Evolutionary conservation across 2,113 vertebrate genomes (phyloP).

Genomic region (Crotalus viridis): DNA sequence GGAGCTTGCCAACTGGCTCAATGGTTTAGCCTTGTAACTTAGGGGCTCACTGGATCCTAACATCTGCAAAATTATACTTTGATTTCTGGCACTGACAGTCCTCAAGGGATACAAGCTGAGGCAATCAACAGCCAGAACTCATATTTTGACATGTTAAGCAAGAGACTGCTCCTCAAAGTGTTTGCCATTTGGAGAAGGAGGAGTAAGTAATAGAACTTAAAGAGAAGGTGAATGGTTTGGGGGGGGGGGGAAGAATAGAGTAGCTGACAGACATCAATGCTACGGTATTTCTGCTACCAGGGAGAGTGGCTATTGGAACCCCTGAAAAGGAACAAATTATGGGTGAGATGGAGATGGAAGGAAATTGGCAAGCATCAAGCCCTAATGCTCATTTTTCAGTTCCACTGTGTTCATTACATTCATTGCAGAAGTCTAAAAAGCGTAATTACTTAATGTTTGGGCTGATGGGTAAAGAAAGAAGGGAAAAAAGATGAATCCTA

Average conservation of each 20-base stretch:
- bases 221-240: background rate
- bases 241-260: conserved; percentile 35
- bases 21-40: conserved; percentile 55
- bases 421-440: conserved; percentile 11
- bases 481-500: conserved; percentile 1
- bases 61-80: conserved; percentile 70
- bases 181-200: conserved; percentile 62
- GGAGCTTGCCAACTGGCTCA: conserved; percentile 61
- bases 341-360: conserved; percentile 45
- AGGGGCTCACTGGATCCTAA: conserved; percentile 63
- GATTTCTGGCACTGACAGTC: conserved; percentile 62
- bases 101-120: conserved; percentile 63
- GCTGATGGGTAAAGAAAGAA: conserved; percentile 22
- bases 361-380: conserved; percentile 33
- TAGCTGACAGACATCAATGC: conserved; percentile 50
- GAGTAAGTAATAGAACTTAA: conserved; percentile 19
- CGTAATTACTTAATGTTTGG: conserved; percentile 9
- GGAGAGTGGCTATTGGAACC: conserved; percentile 53
- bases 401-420: conserved; percentile 27
- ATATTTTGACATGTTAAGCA: conserved; percentile 69
- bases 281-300: conserved; percentile 64
- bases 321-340: conserved; percentile 54
- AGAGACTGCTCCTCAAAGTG: conserved; percentile 57
- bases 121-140: conserved; percentile 65
- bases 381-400: conserved; percentile 28